Conservation (phyloP, 2,888 invertebrate genomes). For the Acleris emargana region DNA sequence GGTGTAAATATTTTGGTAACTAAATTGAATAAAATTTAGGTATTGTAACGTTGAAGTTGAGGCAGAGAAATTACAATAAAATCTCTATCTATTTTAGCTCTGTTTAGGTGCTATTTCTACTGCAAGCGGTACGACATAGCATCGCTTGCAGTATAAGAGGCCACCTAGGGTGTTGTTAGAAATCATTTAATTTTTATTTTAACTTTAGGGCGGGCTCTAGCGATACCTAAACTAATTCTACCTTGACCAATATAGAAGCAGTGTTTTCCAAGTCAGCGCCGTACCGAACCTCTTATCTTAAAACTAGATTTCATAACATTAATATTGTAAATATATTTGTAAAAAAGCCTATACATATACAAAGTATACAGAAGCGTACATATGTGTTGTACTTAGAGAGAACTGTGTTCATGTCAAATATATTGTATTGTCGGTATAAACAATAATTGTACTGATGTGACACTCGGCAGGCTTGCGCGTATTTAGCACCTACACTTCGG, state of each 20-base stretch:
- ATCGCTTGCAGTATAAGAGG: background rate
- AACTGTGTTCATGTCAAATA: slow-evolving; percentile 43
- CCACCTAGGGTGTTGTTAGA: slow-evolving; percentile 38
- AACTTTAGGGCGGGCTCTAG: slow-evolving; percentile 70
- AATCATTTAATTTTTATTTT: slow-evolving; percentile 41
- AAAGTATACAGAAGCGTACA: slow-evolving; percentile 55
- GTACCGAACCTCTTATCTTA: slow-evolving; percentile 47
- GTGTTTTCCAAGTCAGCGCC: slow-evolving; percentile 21
- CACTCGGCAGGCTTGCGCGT: background rate
- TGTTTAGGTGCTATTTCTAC: slow-evolving; percentile 24
- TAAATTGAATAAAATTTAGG: slow-evolving; percentile 43
- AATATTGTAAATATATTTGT: slow-evolving; percentile 66
- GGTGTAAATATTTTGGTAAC: slow-evolving; percentile 51
- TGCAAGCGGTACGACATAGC: background rate
- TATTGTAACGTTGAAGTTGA: slow-evolving; percentile 48
- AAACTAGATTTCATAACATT: slow-evolving; percentile 57
- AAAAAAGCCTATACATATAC: slow-evolving; percentile 75
- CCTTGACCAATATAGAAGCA: slow-evolving; percentile 46
- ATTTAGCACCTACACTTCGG: background rate
- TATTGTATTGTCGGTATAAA: slow-evolving; percentile 10
- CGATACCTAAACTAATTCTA: slow-evolving; percentile 75
- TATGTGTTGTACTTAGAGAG: slow-evolving; percentile 65
- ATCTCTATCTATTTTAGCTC: slow-evolving; percentile 38
- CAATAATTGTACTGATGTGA: background rate
- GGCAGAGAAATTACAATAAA: slow-evolving; percentile 53